A percentile compares a stretch with the other conserved stretches of the same genome.
phyloP scores from a whole-genome alignment of 2,113 vertebrate genomes.

The Corythaixoides concolor region DNA sequence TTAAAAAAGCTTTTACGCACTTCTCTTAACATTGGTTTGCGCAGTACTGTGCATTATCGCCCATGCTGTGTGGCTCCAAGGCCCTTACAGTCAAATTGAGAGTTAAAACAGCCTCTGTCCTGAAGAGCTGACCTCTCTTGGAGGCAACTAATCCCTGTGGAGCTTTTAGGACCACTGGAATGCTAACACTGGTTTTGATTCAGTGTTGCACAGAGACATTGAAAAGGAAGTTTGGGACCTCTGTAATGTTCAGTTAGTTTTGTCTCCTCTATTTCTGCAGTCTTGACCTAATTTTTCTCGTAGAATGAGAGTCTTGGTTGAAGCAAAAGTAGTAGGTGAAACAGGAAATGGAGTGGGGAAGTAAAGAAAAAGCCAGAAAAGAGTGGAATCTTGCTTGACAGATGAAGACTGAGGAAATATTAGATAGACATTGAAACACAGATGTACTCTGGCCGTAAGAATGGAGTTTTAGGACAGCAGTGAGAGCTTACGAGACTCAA shows the following conservation, averaged over 20 bases:
- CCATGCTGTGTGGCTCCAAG: neutral
- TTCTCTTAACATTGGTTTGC: neutral
- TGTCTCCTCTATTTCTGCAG: neutral
- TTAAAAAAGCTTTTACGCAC: neutral
- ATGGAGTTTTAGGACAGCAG: neutral
- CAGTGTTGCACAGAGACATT: neutral
- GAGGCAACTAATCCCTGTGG: neutral
- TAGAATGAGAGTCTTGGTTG: neutral
- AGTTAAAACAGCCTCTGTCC: neutral
- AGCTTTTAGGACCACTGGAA: neutral
- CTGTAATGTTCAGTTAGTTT: neutral
- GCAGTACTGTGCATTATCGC: neutral
- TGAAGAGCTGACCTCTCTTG: neutral
- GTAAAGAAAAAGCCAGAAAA: neutral
- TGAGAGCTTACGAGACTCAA: neutral
- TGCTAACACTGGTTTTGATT: neutral
- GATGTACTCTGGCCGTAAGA: neutral
- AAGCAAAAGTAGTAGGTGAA: neutral
- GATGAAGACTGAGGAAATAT: neutral
- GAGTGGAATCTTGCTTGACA: neutral
- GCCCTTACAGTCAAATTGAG: neutral
- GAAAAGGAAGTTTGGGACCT: neutral
- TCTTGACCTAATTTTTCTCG: neutral
- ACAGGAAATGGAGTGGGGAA: neutral
- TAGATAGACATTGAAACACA: neutral